Percentiles rank a stretch among this genome's conserved stretches.
phyloP scores from a whole-genome alignment of 2,888 invertebrate species.

The Chrysomela aeneicollis region DNA sequence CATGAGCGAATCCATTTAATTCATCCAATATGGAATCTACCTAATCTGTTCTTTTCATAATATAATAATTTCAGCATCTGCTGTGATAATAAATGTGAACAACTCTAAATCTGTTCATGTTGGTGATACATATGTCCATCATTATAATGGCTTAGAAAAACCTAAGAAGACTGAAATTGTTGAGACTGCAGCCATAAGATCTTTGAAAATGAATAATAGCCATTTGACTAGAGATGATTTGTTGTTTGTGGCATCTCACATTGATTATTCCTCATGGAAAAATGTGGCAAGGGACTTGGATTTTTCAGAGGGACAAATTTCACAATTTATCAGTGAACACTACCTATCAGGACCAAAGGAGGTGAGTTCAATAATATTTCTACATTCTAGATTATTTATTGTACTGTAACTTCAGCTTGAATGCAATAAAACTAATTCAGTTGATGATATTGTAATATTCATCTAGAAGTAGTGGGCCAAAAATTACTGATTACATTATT shows the following conservation, averaged over 20 bases:
- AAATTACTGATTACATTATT: no score
- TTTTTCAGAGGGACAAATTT: slow-evolving; percentile 65
- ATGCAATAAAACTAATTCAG: no score
- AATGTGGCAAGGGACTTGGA: slow-evolving; percentile 64
- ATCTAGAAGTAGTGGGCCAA: no score
- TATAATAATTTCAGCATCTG: slow-evolving; percentile 19
- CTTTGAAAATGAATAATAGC: slow-evolving; percentile 26
- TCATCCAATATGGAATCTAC: neutral
- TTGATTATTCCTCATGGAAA: slow-evolving; percentile 70
- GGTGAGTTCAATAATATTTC: slow-evolving; percentile 57
- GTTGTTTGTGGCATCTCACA: slow-evolving; percentile 66
- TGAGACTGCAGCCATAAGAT: slow-evolving; percentile 38
- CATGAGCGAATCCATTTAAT: neutral
- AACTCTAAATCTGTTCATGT: slow-evolving; percentile 37
- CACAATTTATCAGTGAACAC: slow-evolving; percentile 65
- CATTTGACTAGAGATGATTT: slow-evolving; percentile 58
- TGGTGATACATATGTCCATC: slow-evolving; percentile 34
- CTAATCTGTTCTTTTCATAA: neutral
- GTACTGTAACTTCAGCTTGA: neutral
- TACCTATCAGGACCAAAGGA: slow-evolving; percentile 66
- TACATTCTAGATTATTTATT: neutral
- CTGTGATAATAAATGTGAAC: slow-evolving; percentile 40
- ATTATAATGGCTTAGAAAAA: slow-evolving; percentile 34
- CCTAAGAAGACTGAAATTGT: slow-evolving; percentile 41
- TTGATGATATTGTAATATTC: no score